Percentiles rank a stretch among this genome's conserved stretches.
These are phyloP conservation scores for Sesia apiformis DNA, from an alignment of 2,888 invertebrate genomes.

Conservation along the genomic window DNA sequence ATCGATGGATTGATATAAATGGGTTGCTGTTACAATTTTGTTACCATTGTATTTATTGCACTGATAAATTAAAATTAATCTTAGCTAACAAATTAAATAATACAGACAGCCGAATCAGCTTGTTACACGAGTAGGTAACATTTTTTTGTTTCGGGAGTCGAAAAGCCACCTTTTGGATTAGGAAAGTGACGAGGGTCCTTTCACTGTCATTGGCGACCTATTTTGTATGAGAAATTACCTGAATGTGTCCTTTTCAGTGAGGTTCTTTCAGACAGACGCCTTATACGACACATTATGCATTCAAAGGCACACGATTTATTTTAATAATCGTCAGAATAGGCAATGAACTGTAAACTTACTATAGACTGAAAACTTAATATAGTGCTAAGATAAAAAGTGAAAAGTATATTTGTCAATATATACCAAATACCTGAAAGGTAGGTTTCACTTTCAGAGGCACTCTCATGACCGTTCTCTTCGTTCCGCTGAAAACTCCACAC, in stretches of 20 bases:
- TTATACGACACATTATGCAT: neutral
- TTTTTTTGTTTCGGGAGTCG: slow-evolving; percentile 11
- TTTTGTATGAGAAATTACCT: slow-evolving; percentile 11
- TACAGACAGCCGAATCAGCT: slow-evolving; percentile 10
- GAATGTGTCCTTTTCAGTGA: neutral
- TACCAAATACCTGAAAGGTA: too few relatives aligned
- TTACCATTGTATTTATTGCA: too few relatives aligned
- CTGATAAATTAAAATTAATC: neutral
- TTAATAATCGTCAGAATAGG: neutral
- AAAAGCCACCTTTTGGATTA: slow-evolving; percentile 12
- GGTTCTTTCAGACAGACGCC: neutral
- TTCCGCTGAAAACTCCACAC: too few relatives aligned
- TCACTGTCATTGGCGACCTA: slow-evolving; percentile 20
- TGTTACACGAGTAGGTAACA: slow-evolving; percentile 12
- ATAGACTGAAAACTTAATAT: too few relatives aligned
- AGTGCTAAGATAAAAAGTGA: too few relatives aligned
- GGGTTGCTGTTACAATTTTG: too few relatives aligned
- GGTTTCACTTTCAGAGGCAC: too few relatives aligned
- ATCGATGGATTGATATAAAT: too few relatives aligned
- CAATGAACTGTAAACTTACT: too few relatives aligned
- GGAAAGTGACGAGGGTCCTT: slow-evolving; percentile 25
- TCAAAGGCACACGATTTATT: neutral
- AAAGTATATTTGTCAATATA: too few relatives aligned
- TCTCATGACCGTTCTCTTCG: too few relatives aligned
- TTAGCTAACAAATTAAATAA: neutral